phyloP scores from a whole-genome alignment of 2,113 vertebrate genomes.

The Pterocles orientalis region DNA sequence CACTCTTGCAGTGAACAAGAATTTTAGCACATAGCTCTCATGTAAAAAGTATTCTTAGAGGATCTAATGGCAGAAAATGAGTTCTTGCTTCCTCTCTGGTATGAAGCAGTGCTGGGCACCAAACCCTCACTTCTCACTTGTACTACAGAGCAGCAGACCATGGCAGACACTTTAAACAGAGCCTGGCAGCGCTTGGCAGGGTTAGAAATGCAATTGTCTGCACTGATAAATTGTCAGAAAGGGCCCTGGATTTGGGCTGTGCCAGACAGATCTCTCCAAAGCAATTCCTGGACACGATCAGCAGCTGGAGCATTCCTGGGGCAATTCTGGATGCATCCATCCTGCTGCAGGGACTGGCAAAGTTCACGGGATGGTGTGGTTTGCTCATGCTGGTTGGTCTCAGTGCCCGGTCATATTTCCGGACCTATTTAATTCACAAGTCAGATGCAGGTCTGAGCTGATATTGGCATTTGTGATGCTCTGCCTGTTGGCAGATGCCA shows the following conservation, averaged over 20 bases:
- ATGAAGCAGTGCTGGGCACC: background rate
- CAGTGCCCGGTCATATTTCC: background rate
- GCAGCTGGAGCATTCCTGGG: background rate
- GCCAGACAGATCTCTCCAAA: background rate
- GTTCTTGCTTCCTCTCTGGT: background rate
- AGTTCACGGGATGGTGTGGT: background rate
- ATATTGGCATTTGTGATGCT: background rate
- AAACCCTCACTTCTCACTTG: background rate
- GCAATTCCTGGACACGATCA: background rate
- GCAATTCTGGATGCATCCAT: background rate
- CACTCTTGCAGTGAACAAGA: too few species aligned
- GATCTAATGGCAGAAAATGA: background rate
- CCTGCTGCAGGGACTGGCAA: background rate
- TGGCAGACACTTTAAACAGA: background rate
- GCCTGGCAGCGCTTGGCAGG: background rate
- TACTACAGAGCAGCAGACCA: background rate
- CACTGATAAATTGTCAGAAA: background rate
- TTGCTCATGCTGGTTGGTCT: background rate
- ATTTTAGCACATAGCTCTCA: background rate
- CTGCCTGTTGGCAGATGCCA: background rate
- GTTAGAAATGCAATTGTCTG: background rate
- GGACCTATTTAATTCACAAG: background rate
- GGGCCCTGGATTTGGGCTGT: background rate
- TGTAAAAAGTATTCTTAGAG: background rate
- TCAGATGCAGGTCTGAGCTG: background rate